These are phyloP conservation scores for Thelaira solivaga DNA, from an alignment of 2,888 invertebrate genomes.

Conservation along the genomic window DNA sequence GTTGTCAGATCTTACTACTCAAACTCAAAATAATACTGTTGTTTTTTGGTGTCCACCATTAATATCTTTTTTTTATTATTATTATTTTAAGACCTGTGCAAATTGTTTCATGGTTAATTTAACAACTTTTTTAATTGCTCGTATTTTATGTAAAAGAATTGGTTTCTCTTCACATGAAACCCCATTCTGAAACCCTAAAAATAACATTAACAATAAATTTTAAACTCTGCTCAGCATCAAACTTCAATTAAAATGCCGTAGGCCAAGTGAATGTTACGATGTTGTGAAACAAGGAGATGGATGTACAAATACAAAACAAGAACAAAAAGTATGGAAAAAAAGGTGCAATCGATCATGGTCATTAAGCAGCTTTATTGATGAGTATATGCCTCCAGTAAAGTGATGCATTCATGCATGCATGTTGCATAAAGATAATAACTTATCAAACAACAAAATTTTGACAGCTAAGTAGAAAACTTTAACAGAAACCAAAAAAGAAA, in stretches of 20 bases:
- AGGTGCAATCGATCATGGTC: slow-evolving; percentile 75
- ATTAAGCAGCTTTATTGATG: slow-evolving; percentile 69
- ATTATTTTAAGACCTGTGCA: too few species aligned
- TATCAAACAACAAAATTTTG: slow-evolving; percentile 74
- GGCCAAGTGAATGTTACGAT: slow-evolving; percentile 50
- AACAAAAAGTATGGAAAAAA: slow-evolving; percentile 56
- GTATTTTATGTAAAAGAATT: not conserved
- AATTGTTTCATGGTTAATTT: too few species aligned
- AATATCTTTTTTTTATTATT: too few species aligned
- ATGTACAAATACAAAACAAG: not conserved
- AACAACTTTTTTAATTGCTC: not conserved
- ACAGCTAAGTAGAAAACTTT: slow-evolving; percentile 68
- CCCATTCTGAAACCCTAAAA: slow-evolving; percentile 37
- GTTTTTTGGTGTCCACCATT: too few species aligned
- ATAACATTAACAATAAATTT: slow-evolving; percentile 40
- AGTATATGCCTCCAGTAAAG: slow-evolving; percentile 63
- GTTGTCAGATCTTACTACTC: too few species aligned
- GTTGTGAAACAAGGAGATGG: slow-evolving; percentile 43
- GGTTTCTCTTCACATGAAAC: not conserved
- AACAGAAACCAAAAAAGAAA: slow-evolving; percentile 27
- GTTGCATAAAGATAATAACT: slow-evolving; percentile 72
- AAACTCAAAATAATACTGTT: too few species aligned
- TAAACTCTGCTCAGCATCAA: slow-evolving; percentile 41
- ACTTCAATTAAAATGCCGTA: slow-evolving; percentile 61
- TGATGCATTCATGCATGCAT: slow-evolving; percentile 62